These are phyloP conservation scores for Ichneumoninae sp. DNA, from an alignment of 2,888 invertebrate species.

Conservation along the genomic window DNA sequence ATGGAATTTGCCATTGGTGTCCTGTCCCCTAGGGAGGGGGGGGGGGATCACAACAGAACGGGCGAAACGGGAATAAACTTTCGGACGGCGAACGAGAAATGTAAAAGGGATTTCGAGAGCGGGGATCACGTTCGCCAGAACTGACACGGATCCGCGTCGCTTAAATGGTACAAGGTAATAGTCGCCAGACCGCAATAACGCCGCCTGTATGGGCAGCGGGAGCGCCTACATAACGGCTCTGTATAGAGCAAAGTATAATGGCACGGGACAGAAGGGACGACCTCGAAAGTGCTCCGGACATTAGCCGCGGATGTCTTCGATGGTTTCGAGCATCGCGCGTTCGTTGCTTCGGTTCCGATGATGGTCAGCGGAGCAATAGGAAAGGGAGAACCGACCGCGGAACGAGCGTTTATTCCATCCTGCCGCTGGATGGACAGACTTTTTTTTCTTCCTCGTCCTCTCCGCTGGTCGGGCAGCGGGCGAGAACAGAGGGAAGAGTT, in stretches of 20 bases:
- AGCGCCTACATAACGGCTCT: background rate
- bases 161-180: constrained; percentile 57
- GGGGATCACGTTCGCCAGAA: constrained; percentile 17
- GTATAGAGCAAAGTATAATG: background rate
- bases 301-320: constrained; percentile 24
- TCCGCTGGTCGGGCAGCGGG: constrained; percentile 33
- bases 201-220: constrained; percentile 13
- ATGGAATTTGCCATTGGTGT: background rate
- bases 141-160: constrained; percentile 37
- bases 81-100: background rate
- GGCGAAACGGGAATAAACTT: background rate
- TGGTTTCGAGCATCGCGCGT: constrained; percentile 7
- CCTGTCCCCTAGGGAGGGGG: background rate
- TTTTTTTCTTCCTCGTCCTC: constrained; percentile 16
- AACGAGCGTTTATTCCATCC: constrained; percentile 38
- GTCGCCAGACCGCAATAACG: constrained; percentile 58
- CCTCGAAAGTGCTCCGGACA: constrained; percentile 26
- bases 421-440: constrained; percentile 37
- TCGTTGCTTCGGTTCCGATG: constrained; percentile 27
- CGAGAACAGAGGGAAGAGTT: constrained; percentile 51
- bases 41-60: background rate
- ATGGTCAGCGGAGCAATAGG: constrained; percentile 26
- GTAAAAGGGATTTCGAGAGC: constrained; percentile 28
- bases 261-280: constrained; percentile 1
- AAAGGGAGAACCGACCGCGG: constrained; percentile 48